A percentile compares a stretch with the other conserved stretches of the same genome.
These are phyloP conservation scores for Drosophila anomelani DNA, from an alignment of 2,888 invertebrate genomes.

Conservation along the genomic window DNA sequence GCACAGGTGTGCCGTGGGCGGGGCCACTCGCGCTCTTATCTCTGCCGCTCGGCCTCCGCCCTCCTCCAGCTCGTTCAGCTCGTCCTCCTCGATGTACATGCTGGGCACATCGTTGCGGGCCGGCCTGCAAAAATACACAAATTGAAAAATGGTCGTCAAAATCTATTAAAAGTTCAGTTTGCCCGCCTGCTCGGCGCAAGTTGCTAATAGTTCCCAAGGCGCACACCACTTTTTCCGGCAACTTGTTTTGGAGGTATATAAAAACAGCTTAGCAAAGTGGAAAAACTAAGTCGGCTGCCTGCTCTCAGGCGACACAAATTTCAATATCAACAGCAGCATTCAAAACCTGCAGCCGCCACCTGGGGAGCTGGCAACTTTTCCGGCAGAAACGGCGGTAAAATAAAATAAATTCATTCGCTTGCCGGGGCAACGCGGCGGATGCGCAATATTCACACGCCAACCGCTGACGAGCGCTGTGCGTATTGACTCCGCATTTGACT, in stretches of 20 bases:
- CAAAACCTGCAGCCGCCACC: not conserved
- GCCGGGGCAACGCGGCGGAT: conserved; percentile 47
- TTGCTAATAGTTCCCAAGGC: conserved; percentile 69
- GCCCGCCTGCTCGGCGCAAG: conserved; percentile 27
- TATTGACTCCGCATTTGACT: not conserved
- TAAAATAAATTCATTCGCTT: conserved; percentile 28
- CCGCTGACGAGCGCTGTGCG: not conserved
- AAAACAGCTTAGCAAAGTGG: conserved; percentile 35
- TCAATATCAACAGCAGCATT: conserved; percentile 35
- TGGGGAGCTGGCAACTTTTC: conserved; percentile 54
- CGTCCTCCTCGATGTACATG: conserved; percentile 85
- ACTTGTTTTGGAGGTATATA: conserved; percentile 8
- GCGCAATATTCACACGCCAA: conserved; percentile 28
- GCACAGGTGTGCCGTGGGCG: conserved; percentile 71
- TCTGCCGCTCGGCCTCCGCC: conserved; percentile 80
- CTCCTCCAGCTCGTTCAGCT: conserved; percentile 83
- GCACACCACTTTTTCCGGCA: conserved; percentile 6
- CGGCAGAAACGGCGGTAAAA: not conserved
- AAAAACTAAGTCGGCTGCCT: conserved; percentile 20
- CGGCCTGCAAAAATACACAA: conserved; percentile 72
- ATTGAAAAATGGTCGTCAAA: conserved; percentile 48
- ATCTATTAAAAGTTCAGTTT: conserved; percentile 67
- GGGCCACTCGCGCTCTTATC: conserved; percentile 76
- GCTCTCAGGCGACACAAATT: conserved; percentile 25
- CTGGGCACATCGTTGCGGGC: conserved; percentile 85